Conservation (phyloP, 2,888 invertebrate genomes). For the Plusia festucae region DNA sequence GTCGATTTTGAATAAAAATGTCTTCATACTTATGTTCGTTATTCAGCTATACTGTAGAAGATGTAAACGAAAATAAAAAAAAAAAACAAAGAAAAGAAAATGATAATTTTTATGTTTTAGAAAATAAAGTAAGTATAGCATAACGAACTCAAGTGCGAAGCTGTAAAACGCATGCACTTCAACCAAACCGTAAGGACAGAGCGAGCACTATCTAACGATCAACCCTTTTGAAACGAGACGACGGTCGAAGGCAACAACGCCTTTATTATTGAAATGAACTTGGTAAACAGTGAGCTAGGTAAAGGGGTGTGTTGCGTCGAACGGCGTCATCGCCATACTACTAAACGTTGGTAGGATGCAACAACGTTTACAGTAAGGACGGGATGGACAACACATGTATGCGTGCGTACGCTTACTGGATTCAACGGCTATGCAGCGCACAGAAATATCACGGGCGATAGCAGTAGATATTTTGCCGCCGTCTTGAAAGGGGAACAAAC, state of each 20-base stretch:
- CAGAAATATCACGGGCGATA: conserved; percentile 94
- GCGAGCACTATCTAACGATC: conserved; percentile 83
- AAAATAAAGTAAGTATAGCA: conserved; percentile 23
- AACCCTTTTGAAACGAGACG: conserved; percentile 89
- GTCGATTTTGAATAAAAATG: conserved; percentile 45
- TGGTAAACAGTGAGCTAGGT: conserved; percentile 16
- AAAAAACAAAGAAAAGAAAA: no score
- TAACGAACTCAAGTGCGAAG: conserved; percentile 49
- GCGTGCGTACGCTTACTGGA: conserved; percentile 87
- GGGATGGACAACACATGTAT: conserved; percentile 74
- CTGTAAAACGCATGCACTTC: conserved; percentile 76
- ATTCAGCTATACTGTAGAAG: background rate
- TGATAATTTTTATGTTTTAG: no score
- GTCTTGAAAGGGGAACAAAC: conserved; percentile 93
- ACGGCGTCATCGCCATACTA: conserved; percentile 20
- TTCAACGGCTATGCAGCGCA: conserved; percentile 90
- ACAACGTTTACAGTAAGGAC: conserved; percentile 57
- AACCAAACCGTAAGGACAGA: conserved; percentile 79
- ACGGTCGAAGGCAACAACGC: conserved; percentile 65
- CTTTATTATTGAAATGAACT: conserved; percentile 6
- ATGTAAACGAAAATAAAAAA: no score
- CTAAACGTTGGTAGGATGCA: conserved; percentile 33
- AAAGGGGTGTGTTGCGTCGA: conserved; percentile 26
- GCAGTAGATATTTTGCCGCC: conserved; percentile 93
- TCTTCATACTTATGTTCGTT: conserved; percentile 47